Evolutionary conservation across 2,888 invertebrate genomes (phyloP).

Genomic region (Syrista parreyssii): DNA sequence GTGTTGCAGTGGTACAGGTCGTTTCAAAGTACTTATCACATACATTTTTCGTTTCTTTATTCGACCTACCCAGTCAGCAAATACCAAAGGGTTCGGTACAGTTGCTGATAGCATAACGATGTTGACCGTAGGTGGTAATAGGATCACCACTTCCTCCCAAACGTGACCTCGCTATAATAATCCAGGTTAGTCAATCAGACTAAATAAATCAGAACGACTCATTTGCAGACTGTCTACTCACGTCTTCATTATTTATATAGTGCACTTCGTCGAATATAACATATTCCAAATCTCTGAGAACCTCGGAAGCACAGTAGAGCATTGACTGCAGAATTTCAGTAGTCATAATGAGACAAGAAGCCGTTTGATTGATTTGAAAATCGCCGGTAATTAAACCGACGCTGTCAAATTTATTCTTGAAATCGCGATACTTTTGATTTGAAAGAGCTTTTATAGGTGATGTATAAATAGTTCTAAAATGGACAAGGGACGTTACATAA

Average conservation of each 20-base stretch:
- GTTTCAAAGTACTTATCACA: conserved; percentile 91
- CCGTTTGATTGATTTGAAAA: conserved; percentile 93
- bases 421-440: conserved; percentile 98
- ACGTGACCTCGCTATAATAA: conserved; percentile 88
- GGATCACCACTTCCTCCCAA: conserved; percentile 98
- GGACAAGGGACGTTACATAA: not conserved
- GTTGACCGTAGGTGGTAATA: conserved; percentile 93
- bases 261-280: conserved; percentile 99
- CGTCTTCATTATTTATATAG: conserved; percentile 96
- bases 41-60: conserved; percentile 89
- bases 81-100: conserved; percentile 95
- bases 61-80: conserved; percentile 93
- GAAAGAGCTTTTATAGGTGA: conserved; percentile 99
- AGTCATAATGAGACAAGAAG: conserved; percentile 98
- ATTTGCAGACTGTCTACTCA: conserved; percentile 53
- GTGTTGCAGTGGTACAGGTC: conserved; percentile 97
- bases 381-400: conserved; percentile 96
- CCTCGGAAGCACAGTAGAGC: conserved; percentile 94
- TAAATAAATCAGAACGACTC: not conserved
- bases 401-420: conserved; percentile 90
- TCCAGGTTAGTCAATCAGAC: not conserved
- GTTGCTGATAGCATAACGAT: conserved; percentile 98
- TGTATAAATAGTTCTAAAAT: conserved; percentile 88
- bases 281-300: conserved; percentile 95
- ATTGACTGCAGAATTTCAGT: conserved; percentile 98